Evolutionary conservation across 2,888 invertebrate species (phyloP), one percentile per base, ranked within the genome.

Genomic region (Harpalus rubripes): DNA sequence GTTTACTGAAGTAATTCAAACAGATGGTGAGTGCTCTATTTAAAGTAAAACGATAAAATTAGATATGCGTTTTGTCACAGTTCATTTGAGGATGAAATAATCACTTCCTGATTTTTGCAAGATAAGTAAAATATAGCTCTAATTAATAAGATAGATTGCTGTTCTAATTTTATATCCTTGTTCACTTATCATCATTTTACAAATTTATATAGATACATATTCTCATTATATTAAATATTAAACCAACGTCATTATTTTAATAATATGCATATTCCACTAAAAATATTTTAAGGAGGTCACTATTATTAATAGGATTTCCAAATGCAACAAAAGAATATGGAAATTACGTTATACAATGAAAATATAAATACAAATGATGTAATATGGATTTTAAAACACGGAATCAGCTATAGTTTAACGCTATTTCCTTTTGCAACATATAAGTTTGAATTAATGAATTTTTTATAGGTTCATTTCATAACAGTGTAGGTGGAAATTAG

Each of bases 321-420:
- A 12, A 59, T 59, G 59, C 16, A 59, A 59, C 59, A 59, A 59
- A 59, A 59, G 63, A 22, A 39, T 68, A 68, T 68, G 68, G n/a
- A 32, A 68, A 68, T 68, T 10, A 15, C 32, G 39, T 68, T 39
- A 39, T 68, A 15, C 39, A 68, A 68, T 15, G n/a, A 15, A 68
- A 63, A 7, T 68, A 68, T 39, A 68, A 68, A 39, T 68, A 68
- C 32, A 32, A 32, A 68, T 68, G 68, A 68, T 26, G 68, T 68
- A 68, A 68, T 39, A 39, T 26, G 32, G 44, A 52, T 52, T 52
- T 52, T 39, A 63, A 12, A 26, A 63, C 22, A 68, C 6, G 63
- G 63, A 26, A 68, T 39, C 26, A 32, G n/a, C 32, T 39, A n/a
- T 15, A 26, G n/a, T 39, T 68, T 32, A 7, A 18, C 26, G 8